Evolutionary conservation across 2,113 vertebrate species (phyloP), one percentile per base, ranked within the genome.

Genomic region (Donacobius atricapilla): DNA sequence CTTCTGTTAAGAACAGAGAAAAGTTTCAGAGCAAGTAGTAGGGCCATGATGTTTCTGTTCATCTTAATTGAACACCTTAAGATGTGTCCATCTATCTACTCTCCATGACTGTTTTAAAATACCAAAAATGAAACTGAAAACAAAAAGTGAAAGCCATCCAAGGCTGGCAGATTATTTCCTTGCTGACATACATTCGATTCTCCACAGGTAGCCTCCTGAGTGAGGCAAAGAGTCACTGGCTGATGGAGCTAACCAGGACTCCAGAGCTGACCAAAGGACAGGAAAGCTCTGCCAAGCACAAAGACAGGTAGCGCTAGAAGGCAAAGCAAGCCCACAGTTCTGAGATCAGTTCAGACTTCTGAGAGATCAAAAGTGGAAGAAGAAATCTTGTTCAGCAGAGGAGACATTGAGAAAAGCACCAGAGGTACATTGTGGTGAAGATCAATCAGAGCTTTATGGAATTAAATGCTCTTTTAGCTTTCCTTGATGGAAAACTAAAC

Each of bases 391-490:
- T 83, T 94, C 50, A 54, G 71, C 82, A 73, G 82, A 93, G 37
- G 54, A 90, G 61, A 81, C 60, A 68, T 24, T 88, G 76, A 83
- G 53, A 89, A 68, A 90, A 89, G 48, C 77, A 82, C 72, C 72
- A 91, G 90, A 92, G 86, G 83, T 78, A 88, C 64, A 70, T 81
- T 68, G 69, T 90, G 88, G 56, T 86, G 63, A 72, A 95, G 79
- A 93, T 94, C 87, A 94, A 73, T 91, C 71, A 86, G 76, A 83
- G 83, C 90, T 90, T 95, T 83, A 71, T 0, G 16, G 90, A 96
- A 94, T 93, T 91, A 94, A 90, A 90, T 54, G 56, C 44, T 91
- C 85, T 90, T 96, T 93, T 90, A 92, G 76, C 64, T 87, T 89
- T 51, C 27, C 88, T 79, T 95, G 72, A 84, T 71, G 60, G 83